A percentile compares a stretch with the other conserved stretches of the same genome.
These are phyloP conservation scores for Tenthredo livida DNA, from an alignment of 2,888 invertebrate genomes.

Conservation along the genomic window DNA sequence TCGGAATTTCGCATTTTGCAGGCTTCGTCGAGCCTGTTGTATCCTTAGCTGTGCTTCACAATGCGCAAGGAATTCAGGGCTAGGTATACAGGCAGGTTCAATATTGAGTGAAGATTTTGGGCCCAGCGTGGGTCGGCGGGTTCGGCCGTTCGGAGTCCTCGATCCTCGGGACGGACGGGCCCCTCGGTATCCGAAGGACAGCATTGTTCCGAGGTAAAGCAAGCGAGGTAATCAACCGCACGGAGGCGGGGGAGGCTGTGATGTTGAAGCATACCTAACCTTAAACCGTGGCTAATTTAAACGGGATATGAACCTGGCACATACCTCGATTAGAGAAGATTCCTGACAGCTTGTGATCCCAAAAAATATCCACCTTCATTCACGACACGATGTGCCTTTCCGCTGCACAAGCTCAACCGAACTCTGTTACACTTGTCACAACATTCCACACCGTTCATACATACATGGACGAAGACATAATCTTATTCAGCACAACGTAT, in stretches of 20 bases:
- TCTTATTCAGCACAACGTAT: not conserved
- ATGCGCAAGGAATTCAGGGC: not conserved
- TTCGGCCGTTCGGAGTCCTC: slow-evolving; percentile 49
- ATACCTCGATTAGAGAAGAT: slow-evolving; percentile 27
- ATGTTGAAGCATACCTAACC: slow-evolving; percentile 30
- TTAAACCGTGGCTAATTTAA: not conserved
- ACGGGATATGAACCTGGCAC: not conserved
- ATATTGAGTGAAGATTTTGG: slow-evolving; percentile 9
- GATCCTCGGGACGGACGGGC: slow-evolving; percentile 17
- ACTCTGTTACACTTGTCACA: slow-evolving; percentile 39
- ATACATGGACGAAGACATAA: slow-evolving; percentile 20
- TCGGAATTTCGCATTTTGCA: not conserved
- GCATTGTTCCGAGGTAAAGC: slow-evolving; percentile 58
- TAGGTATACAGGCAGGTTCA: slow-evolving; percentile 16
- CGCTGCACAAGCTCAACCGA: not conserved
- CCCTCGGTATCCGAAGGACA: slow-evolving; percentile 57
- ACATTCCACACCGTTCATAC: slow-evolving; percentile 23
- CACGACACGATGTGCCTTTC: not conserved
- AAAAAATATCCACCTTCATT: not conserved
- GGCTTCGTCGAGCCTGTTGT: not conserved
- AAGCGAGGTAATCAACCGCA: slow-evolving; percentile 54
- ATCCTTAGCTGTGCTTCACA: not conserved
- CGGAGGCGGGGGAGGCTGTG: slow-evolving; percentile 51
- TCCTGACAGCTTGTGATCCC: not conserved
- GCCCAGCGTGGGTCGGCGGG: slow-evolving; percentile 35